Conservation (phyloP, 2,113 vertebrate genomes). For the Channa argus region DNA sequence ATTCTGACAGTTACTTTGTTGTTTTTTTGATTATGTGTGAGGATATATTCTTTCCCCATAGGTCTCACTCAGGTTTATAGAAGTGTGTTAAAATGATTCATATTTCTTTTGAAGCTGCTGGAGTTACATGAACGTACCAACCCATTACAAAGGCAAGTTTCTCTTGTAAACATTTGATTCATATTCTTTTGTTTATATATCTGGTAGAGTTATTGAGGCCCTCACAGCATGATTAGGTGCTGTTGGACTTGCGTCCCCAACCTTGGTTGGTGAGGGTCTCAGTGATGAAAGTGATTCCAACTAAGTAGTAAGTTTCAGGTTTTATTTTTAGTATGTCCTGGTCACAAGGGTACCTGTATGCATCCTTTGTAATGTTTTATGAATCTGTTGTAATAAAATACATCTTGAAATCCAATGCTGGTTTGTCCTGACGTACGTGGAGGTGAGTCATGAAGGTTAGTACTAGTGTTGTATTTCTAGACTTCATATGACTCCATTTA, state of each 20-base stretch:
- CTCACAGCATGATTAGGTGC: slow-evolving; percentile 95
- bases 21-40: slow-evolving; percentile 93
- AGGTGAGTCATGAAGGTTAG: slow-evolving; percentile 94
- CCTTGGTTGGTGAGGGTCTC: slow-evolving; percentile 98
- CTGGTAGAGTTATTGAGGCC: slow-evolving; percentile 87
- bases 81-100: slow-evolving; percentile 98
- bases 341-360: slow-evolving; percentile 87
- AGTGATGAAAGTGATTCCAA: slow-evolving; percentile 80
- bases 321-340: slow-evolving; percentile 86
- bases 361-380: slow-evolving; percentile 96
- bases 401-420: slow-evolving; percentile 91
- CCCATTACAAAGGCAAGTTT: slow-evolving; percentile 97
- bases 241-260: slow-evolving; percentile 99
- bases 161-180: slow-evolving; percentile 88
- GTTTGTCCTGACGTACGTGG: slow-evolving; percentile 91
- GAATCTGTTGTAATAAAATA: slow-evolving; percentile 96
- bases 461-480: slow-evolving; percentile 71
- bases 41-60: slow-evolving; percentile 87
- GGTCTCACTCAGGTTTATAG: slow-evolving; percentile 99
- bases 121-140: slow-evolving; percentile 97
- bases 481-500: slow-evolving; percentile 1
- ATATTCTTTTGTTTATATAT: slow-evolving; percentile 81
- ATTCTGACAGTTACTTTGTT: slow-evolving; percentile 77
- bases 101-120: slow-evolving; percentile 99
- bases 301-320: slow-evolving; percentile 88